A percentile compares a stretch with the other conserved stretches of the same genome.
These are phyloP conservation scores for Psittacula cyanocephala DNA, from an alignment of 2,113 vertebrate species.

Conservation along the genomic window DNA sequence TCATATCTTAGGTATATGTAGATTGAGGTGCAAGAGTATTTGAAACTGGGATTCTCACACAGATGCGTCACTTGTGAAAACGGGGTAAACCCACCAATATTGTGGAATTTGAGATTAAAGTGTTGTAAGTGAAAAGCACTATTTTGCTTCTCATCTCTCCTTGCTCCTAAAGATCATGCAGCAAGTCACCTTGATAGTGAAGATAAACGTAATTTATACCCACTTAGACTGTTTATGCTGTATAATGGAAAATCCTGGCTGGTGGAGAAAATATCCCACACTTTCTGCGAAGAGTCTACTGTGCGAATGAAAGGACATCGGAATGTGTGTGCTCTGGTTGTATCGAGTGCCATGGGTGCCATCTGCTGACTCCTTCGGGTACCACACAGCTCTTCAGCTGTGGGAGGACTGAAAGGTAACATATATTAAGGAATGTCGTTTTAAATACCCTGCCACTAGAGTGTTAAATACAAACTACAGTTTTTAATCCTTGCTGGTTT, in stretches of 20 bases:
- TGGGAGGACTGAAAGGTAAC: neutral
- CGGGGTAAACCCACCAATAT: neutral
- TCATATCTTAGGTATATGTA: neutral
- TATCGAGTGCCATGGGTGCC: constrained; percentile 9
- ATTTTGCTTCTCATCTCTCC: neutral
- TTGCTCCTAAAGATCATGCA: neutral
- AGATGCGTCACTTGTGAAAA: neutral
- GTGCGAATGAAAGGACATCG: neutral
- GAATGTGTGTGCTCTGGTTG: neutral
- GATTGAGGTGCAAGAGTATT: neutral
- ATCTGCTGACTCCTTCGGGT: constrained; percentile 28
- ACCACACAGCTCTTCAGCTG: neutral
- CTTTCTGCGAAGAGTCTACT: neutral
- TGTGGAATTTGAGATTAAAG: neutral
- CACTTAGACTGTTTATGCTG: neutral
- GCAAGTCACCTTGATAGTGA: neutral
- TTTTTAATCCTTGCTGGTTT: neutral
- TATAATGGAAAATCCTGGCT: neutral
- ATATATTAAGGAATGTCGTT: neutral
- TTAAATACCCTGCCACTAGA: neutral
- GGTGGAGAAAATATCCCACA: rapidly evolving
- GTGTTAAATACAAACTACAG: neutral
- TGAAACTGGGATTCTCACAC: neutral
- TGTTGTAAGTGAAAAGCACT: neutral
- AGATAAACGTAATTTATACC: neutral